Base-by-base conservation (phyloP, 35 echinoderm and acorn worm genomes). In the Apostichopus parvimensis region DNA sequence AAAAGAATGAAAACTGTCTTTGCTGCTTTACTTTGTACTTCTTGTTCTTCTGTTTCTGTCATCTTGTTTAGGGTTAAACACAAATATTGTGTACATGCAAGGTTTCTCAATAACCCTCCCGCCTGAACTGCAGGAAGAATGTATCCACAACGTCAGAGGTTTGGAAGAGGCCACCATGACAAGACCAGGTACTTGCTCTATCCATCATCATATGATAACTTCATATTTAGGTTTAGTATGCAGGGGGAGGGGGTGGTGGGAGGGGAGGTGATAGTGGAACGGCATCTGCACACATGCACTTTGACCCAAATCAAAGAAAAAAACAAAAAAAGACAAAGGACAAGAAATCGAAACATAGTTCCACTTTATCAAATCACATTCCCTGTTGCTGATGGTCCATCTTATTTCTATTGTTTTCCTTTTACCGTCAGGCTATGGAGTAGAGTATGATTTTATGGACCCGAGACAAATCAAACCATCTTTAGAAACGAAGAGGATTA, bases 361-460 rank as follows among this genome's bases (percentile, higher is more conserved):
- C 34, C 34, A 2, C 34, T 45, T 45, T 45, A 45, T 45, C 34
- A 45, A 45, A 45, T 45, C 34, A 45, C 34, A 3, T 45, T 28
- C 26, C 26, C 26, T 28, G 26, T 28, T 28, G 0, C 26, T 1
- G 26, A 28, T 28, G 26, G 34, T 45, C 34, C 34, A 45, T 45
- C 34, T 45, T 4, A 45, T 45, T 45, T 45, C 23, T 54, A 6
- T 12, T 11, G 53, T 90, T 90, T 21, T 45, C 1, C 26, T 6
- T 92, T 34, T 82, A 13, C 73, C 77, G 54, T 12, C 60, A 98
- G 97, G 95, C 66, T 99, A 96, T 76, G 95, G 95, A 64, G 95
- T 99, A 9, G 97, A 96, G 57, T 99, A 99, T 92, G 97, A 99
- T 52, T 99, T 85, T 53, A 94, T 99, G 83, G 95, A 99, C 66